Percentiles rank a stretch among this genome's conserved stretches.
These are phyloP conservation scores for Linepithema humile DNA, from an alignment of 1,140 invertebrate species.

Conservation along the genomic window DNA sequence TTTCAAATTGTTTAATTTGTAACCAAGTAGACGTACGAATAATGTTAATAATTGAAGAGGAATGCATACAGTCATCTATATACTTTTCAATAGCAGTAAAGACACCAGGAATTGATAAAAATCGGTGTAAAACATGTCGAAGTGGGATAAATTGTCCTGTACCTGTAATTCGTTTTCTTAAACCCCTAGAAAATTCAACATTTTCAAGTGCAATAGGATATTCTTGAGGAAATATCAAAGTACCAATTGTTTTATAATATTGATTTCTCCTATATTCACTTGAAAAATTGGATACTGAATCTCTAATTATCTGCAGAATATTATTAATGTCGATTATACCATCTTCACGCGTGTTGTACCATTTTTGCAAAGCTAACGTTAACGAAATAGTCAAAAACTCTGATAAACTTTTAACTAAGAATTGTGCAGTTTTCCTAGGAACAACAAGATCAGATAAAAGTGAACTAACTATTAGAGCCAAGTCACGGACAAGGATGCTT, in stretches of 20 bases:
- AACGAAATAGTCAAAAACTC: background rate
- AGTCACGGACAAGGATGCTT: background rate
- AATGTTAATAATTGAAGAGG: background rate
- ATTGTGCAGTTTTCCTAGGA: background rate
- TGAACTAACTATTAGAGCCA: background rate
- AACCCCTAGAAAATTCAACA: background rate
- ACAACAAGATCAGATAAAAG: background rate
- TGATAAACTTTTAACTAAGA: background rate
- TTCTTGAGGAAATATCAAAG: background rate
- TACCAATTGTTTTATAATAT: background rate
- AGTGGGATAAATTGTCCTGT: constrained; percentile 3
- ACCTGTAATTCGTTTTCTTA: background rate
- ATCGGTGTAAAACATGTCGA: background rate
- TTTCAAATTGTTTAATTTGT: background rate
- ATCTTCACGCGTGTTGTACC: background rate
- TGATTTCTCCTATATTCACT: background rate
- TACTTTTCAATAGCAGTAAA: background rate
- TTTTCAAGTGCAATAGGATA: background rate
- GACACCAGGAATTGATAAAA: background rate
- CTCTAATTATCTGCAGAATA: background rate
- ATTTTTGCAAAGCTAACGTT: background rate
- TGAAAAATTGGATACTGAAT: background rate
- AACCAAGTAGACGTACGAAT: no score
- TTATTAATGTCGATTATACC: background rate
- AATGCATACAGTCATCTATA: background rate